A percentile compares a stretch with the other conserved stretches of the same genome.
Conservation (phyloP, 2,888 invertebrate species). For the Celastrina argiolus region DNA sequence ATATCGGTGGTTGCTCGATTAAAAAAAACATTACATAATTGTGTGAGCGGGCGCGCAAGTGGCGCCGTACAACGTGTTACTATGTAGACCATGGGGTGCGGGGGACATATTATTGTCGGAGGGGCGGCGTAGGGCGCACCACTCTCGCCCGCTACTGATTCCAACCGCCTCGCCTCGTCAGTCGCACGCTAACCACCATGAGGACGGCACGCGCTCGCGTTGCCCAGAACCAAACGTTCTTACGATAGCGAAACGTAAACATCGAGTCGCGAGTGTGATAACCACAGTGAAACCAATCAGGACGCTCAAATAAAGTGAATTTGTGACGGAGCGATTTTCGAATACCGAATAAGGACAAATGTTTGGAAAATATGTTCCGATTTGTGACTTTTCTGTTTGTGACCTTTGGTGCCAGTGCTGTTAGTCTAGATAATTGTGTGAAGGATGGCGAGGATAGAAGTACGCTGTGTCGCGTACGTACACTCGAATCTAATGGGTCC, state of each 20-base stretch:
- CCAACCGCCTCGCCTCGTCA: slow-evolving; percentile 49
- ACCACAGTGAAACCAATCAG: slow-evolving; percentile 41
- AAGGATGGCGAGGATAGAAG: slow-evolving; percentile 67
- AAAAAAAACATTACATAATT: slow-evolving; percentile 76
- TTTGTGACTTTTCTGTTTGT: slow-evolving; percentile 72
- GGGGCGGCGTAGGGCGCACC: slow-evolving; percentile 61
- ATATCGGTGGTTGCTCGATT: slow-evolving; percentile 59
- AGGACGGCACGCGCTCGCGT: slow-evolving; percentile 60
- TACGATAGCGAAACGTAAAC: slow-evolving; percentile 65
- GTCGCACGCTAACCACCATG: slow-evolving; percentile 68
- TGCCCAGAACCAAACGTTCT: slow-evolving; percentile 42
- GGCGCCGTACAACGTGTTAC: slow-evolving; percentile 74
- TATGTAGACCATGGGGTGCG: slow-evolving; percentile 59
- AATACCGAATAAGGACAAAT: slow-evolving; percentile 52
- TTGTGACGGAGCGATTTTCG: slow-evolving; percentile 41
- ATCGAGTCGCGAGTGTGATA: slow-evolving; percentile 56
- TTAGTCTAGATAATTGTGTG: slow-evolving; percentile 62
- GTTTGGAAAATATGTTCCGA: slow-evolving; percentile 73
- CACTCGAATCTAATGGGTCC: slow-evolving; percentile 82
- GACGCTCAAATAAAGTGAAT: slow-evolving; percentile 40
- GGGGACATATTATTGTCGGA: slow-evolving; percentile 46
- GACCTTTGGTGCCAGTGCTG: slow-evolving; percentile 71
- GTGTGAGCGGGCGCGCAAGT: slow-evolving; percentile 68
- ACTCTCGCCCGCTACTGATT: slow-evolving; percentile 53
- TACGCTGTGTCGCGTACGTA: slow-evolving; percentile 83